phyloP scores from a whole-genome alignment of 2,797 vertebrate genomes.

The Phrynocephalus guinanensis region DNA sequence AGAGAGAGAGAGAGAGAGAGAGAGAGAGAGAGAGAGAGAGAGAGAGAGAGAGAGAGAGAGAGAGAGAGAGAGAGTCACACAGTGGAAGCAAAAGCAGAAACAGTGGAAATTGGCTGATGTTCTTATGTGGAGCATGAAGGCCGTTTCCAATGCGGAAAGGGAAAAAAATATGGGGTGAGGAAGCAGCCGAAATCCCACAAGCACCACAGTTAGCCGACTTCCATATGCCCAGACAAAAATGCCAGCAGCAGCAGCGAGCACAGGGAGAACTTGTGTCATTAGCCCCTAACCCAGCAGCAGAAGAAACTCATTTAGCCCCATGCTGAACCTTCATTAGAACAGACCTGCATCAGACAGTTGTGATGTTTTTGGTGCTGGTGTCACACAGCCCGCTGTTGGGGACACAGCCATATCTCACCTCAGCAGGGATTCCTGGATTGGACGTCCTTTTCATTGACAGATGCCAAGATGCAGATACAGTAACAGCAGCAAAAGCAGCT shows the following conservation, averaged over 20 bases:
- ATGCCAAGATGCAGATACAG: constrained; percentile 83
- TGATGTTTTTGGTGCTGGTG: constrained; percentile 86
- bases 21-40: too few relatives aligned
- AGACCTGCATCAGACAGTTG: constrained; percentile 97
- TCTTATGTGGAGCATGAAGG: constrained; percentile 6
- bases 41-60: too few relatives aligned
- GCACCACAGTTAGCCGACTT: constrained; percentile 86
- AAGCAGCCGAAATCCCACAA: constrained; percentile 64
- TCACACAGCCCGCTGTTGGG: constrained; percentile 77
- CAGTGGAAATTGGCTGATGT: constrained; percentile 33
- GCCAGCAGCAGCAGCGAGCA: constrained; percentile 86
- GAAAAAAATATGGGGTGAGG: background rate
- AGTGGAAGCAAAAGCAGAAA: background rate
- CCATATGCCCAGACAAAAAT: constrained; percentile 95
- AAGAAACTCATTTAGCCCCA: constrained; percentile 99
- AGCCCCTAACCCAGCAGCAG: constrained; percentile 94
- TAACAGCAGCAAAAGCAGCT: constrained; percentile 64
- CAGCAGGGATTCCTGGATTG: constrained; percentile 76
- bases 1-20: too few relatives aligned
- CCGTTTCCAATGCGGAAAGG: constrained; percentile 44
- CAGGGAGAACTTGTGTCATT: constrained; percentile 94
- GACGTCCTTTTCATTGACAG: constrained; percentile 81
- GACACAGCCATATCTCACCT: constrained; percentile 82
- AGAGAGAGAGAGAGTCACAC: too few relatives aligned
- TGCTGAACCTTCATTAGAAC: constrained; percentile 99